phyloP scores from a whole-genome alignment of 1,140 invertebrate genomes.

The Drosophila nasuta region DNA sequence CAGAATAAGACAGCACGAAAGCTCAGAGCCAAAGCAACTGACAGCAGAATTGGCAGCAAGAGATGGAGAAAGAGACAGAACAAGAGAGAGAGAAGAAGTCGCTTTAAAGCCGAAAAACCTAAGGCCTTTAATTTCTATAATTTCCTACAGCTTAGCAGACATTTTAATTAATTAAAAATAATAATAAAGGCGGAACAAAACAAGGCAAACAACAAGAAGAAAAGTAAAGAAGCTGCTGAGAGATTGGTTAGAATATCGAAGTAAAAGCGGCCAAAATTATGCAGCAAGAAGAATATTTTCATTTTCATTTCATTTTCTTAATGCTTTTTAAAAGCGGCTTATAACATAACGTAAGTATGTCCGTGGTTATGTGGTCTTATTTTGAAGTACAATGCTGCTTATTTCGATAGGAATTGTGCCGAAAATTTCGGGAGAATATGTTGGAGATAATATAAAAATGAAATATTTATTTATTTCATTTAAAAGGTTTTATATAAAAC shows the following conservation, averaged over 20 bases:
- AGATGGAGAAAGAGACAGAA: slow-evolving; percentile 36
- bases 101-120: slow-evolving; percentile 10
- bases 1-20: slow-evolving; percentile 16
- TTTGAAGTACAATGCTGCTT: background rate
- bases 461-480: too few species aligned
- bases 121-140: slow-evolving; percentile 11
- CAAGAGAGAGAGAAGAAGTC: slow-evolving; percentile 1
- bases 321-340: slow-evolving; percentile 75
- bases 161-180: slow-evolving; percentile 73
- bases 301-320: slow-evolving; percentile 70
- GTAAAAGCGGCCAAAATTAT: slow-evolving; percentile 46
- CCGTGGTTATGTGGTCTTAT: slow-evolving; percentile 12
- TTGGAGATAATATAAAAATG: too few species aligned
- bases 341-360: slow-evolving; percentile 19
- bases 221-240: background rate
- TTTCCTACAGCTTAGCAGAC: slow-evolving; percentile 48
- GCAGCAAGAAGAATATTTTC: slow-evolving; percentile 52
- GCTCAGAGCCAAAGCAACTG: background rate
- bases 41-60: background rate
- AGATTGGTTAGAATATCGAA: slow-evolving; percentile 44
- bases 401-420: background rate
- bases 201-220: background rate
- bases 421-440: too few species aligned
- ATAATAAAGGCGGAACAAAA: background rate
- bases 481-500: too few species aligned